Conservation (phyloP, 1,140 invertebrate genomes). For the Drosophila hydei region DNA sequence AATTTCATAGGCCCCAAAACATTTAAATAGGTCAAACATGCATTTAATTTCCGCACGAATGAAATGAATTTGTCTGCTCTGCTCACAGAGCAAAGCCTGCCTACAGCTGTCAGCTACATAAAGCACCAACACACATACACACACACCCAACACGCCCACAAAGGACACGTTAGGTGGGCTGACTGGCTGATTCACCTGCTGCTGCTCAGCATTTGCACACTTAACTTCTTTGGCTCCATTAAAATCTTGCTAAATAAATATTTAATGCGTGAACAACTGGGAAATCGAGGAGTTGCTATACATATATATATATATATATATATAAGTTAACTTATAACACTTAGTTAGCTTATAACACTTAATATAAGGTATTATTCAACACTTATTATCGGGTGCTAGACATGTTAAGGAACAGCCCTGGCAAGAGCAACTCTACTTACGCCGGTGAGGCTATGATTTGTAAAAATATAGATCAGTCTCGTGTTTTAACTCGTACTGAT, state of each 20-base stretch:
- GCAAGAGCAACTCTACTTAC: too few relatives aligned
- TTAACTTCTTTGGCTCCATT: constrained; percentile 78
- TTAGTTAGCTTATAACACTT: too few relatives aligned
- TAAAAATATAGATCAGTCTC: too few relatives aligned
- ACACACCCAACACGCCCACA: constrained; percentile 7
- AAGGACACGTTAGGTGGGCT: constrained; percentile 52
- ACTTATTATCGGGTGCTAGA: too few relatives aligned
- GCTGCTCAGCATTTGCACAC: constrained; percentile 50
- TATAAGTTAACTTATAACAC: too few relatives aligned
- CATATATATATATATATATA: background rate
- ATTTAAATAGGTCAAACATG: constrained; percentile 78
- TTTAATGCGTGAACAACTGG: constrained; percentile 77
- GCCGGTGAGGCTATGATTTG: too few relatives aligned
- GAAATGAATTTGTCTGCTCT: constrained; percentile 72
- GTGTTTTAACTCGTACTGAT: too few relatives aligned
- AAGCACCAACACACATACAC: constrained; percentile 15
- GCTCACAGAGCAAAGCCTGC: constrained; percentile 5
- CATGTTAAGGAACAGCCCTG: too few relatives aligned
- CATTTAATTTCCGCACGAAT: constrained; percentile 79
- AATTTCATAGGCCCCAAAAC: constrained; percentile 62
- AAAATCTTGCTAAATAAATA: constrained; percentile 80
- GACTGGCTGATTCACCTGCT: constrained; percentile 41
- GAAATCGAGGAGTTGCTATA: constrained; percentile 14
- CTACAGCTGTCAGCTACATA: constrained; percentile 70
- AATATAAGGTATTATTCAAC: too few relatives aligned